A percentile compares a stretch with the other conserved stretches of the same genome.
Conservation (phyloP, 2,797 vertebrate genomes). For the Pipistrellus pygmaeus region DNA sequence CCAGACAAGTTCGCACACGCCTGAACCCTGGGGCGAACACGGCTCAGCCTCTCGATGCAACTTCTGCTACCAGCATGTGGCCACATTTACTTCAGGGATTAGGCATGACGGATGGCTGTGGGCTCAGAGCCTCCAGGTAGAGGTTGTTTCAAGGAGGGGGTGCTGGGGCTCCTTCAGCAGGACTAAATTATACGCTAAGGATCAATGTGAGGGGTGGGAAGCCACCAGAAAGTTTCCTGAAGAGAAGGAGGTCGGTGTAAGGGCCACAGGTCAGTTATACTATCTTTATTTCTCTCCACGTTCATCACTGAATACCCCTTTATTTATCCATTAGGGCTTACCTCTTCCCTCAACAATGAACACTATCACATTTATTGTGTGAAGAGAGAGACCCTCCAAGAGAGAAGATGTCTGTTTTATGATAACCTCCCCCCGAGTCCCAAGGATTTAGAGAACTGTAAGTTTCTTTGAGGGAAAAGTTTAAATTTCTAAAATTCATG, state of each 20-base stretch:
- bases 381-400: not conserved
- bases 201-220: not conserved
- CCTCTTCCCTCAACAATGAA: not conserved
- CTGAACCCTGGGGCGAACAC: not conserved
- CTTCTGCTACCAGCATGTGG: not conserved
- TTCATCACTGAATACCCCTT: not conserved
- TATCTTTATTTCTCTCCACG: not conserved
- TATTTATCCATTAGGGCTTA: not conserved
- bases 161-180: not conserved
- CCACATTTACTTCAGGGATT: not conserved
- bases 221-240: not conserved
- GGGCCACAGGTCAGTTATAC: not conserved
- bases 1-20: not conserved
- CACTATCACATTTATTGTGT: not conserved
- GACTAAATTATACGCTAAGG: not conserved
- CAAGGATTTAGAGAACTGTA: not conserved
- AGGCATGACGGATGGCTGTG: not conserved
- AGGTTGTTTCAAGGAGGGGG: not conserved
- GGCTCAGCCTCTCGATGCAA: not conserved
- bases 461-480: not conserved
- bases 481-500: constrained; percentile 56
- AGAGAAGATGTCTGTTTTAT: not conserved
- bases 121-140: not conserved
- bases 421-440: not conserved
- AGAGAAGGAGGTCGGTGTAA: not conserved